Percentiles rank a stretch among this genome's conserved stretches.
These are phyloP conservation scores for Muscicapa comitata DNA, from an alignment of 2,797 vertebrate genomes.

Conservation along the genomic window DNA sequence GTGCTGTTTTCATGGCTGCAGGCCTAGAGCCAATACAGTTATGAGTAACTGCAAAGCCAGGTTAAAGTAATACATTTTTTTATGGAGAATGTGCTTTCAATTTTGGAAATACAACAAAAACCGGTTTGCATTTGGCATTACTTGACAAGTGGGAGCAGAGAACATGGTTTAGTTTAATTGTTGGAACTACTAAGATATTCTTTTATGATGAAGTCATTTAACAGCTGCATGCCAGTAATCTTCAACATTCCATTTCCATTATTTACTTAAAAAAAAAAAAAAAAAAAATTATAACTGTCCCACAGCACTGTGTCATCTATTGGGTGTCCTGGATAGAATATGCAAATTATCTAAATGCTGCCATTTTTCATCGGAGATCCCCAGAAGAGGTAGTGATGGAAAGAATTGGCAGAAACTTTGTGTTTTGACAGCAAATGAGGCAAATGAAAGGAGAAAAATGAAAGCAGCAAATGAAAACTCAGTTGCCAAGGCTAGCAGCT, in stretches of 20 bases:
- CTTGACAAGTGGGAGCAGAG: neutral
- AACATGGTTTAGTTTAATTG: neutral
- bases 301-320: neutral
- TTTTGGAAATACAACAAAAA: neutral
- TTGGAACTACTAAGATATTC: neutral
- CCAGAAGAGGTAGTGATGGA: neutral
- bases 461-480: neutral
- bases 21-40: neutral
- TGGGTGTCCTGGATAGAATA: neutral
- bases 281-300: neutral
- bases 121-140: neutral
- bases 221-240: neutral
- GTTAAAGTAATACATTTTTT: neutral
- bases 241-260: neutral
- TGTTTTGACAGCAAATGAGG: neutral
- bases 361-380: neutral
- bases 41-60: neutral
- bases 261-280: neutral
- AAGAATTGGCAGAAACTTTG: neutral
- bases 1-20: neutral
- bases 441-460: neutral
- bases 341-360: neutral
- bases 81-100: neutral
- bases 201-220: neutral
- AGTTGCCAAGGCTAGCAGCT: accelerated